Evolutionary conservation across 2,797 vertebrate species (phyloP), one percentile per base, ranked within the genome.

Genomic region (Clarias fuscus): DNA sequence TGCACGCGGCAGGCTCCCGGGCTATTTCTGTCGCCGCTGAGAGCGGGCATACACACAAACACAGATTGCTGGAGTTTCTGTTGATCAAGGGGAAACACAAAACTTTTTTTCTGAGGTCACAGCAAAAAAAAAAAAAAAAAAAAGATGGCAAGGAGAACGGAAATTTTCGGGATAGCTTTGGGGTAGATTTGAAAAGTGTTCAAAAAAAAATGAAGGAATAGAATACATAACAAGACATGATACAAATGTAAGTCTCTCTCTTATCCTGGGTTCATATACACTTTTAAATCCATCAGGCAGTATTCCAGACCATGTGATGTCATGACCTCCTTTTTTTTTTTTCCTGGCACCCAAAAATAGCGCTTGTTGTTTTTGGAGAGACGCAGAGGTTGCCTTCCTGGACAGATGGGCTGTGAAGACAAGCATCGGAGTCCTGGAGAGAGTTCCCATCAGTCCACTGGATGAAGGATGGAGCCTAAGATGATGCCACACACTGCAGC

Each of bases 351-450:
- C 88, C 75, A 89, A 90, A 90, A 90, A 90, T 90, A 89, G 84
- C 33, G 1, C 78, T 85, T 72, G 62, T 89, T 88, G 90, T 89
- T 89, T 90, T 89, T 87, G 87, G 75, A 88, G 62, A 83, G 77
- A 64, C 82, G 81, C 86, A 92, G 92, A 91, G 91, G 91, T 85
- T 88, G 84, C 90, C 78, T 73, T 88, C 70, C 84, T 79, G 88
- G 89, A 85, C 91, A 92, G 91, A 96, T 95, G 94, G 95, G 92
- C 91, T 93, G 93, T 95, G 95, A 96, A 96, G 93, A 95, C 92
- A 94, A 92, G 89, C 92, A 92, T 90, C 88, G 93, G 95, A 93
- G 93, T 93, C 94, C 86, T 94, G 93, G 92, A 91, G 95, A 92
- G 94, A 92, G 92, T 92, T 93, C 92, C 95, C 93, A 94, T 94